Percentiles rank a stretch among this genome's conserved stretches.
phyloP scores from a whole-genome alignment of 1,140 invertebrate genomes.

The Harlomillsia oculata region DNA sequence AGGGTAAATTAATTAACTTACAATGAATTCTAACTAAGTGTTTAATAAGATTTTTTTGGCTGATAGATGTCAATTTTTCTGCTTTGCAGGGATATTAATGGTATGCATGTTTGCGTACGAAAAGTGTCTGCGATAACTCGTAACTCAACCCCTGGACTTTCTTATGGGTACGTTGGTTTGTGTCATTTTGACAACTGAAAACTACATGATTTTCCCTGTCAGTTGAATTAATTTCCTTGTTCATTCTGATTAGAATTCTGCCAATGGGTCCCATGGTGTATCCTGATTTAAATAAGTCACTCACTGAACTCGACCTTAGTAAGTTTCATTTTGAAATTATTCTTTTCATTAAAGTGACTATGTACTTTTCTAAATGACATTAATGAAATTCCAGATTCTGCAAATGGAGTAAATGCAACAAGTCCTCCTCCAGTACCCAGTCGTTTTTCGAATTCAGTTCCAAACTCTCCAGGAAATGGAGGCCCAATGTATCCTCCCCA shows the following conservation, averaged over 20 bases:
- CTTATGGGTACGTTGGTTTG: constrained; percentile 21
- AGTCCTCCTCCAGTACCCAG: background rate
- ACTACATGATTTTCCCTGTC: background rate
- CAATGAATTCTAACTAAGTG: background rate
- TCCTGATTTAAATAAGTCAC: constrained; percentile 21
- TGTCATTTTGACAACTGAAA: background rate
- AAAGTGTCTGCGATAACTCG: constrained; percentile 33
- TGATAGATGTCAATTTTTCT: constrained; percentile 2
- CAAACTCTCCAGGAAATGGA: background rate
- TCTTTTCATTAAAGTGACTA: background rate
- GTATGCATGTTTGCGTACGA: constrained; percentile 36
- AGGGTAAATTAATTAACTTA: constrained; percentile 37
- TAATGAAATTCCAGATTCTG: constrained; percentile 2
- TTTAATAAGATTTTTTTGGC: background rate
- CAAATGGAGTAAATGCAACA: too few species aligned
- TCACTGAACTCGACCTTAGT: constrained; percentile 21
- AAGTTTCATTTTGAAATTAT: background rate
- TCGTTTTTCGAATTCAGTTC: constrained; percentile 2
- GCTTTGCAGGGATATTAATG: constrained; percentile 41
- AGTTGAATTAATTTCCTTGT: background rate
- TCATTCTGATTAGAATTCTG: constrained; percentile 13
- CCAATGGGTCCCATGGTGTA: constrained; percentile 14
- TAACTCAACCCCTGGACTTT: constrained; percentile 24
- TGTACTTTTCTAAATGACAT: background rate
- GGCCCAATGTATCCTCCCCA: background rate